Base-by-base conservation (phyloP, 2,888 invertebrate genomes). In the Heliothis peltigera region DNA sequence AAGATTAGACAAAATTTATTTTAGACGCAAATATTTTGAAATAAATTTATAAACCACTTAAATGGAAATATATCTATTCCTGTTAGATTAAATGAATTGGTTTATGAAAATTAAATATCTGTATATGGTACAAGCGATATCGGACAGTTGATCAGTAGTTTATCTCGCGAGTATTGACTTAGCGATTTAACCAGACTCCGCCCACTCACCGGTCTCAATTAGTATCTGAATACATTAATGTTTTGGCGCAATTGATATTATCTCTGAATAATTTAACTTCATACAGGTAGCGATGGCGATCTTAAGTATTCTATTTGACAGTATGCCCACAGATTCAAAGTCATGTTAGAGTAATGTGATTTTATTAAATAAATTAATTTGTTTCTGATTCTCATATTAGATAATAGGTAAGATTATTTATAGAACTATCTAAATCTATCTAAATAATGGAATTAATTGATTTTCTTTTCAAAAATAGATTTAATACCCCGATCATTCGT, bases 161-260 rank as follows among this genome's bases (percentile, higher is more conserved):
- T 65, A 68, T 76, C 54, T 57, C 19, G 62, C 43, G 42, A 60
- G 56, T 72, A 64, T 72, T 66, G 68, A 79, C 63, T 68, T 39
- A 46, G 48, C 28, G 61, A 70, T 64, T 71, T 57, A 49, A 64
- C 57, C 46, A 53, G 25, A 10, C 42, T 49, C 35, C 56, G 48
- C 70, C 70, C 55, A 75, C 70, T 22, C 15, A 32, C 62, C 44
- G 21, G 59, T 64, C 70, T 70, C 70, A 75, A 75, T 75, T 75
- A 77, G 65, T 59, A 65, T 19, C 42, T 10, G 58, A 74, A 69
- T 77, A 65, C 53, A 74, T 74, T 65, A 49, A 42, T 42, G 35
- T 60, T 75, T 74, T 65, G 51, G 53, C 48, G 72, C 60, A 73
- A 76, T 77, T 64, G 75, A 64, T 67, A 66, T 60, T 63, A 75